Conservation (phyloP, 1,140 invertebrate species). For the Drosophila pruinosa region DNA sequence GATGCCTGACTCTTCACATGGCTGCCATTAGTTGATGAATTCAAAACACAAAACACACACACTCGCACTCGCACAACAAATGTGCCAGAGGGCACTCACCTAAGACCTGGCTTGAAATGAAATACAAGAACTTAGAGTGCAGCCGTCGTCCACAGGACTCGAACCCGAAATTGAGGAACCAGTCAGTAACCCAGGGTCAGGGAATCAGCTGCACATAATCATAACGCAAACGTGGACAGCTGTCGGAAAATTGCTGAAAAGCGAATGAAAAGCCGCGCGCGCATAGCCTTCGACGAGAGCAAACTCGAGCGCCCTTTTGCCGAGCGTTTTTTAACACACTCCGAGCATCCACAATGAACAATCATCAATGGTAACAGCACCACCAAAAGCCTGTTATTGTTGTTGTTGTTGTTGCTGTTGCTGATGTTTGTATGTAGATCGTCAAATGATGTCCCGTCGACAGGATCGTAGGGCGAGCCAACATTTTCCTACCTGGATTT, state of each 20-base stretch:
- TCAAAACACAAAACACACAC: conserved; percentile 38
- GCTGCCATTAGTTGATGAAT: conserved; percentile 70
- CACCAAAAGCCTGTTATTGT: conserved; percentile 24
- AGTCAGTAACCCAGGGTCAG: conserved; percentile 54
- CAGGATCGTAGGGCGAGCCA: conserved; percentile 48
- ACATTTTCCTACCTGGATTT: conserved; percentile 45
- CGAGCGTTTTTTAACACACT: conserved; percentile 31
- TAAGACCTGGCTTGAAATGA: conserved; percentile 26
- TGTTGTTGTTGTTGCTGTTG: conserved; percentile 37
- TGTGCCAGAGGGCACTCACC: conserved; percentile 68
- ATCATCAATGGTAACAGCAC: conserved; percentile 40
- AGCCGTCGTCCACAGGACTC: conserved; percentile 31
- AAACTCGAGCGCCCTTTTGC: conserved; percentile 47
- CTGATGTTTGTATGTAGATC: conserved; percentile 59
- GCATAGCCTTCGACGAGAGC: conserved; percentile 12
- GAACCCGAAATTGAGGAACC: conserved; percentile 22
- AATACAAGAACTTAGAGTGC: conserved; percentile 47
- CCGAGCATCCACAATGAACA: conserved; percentile 36
- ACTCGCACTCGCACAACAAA: conserved; percentile 12
- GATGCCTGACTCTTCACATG: conserved; percentile 23
- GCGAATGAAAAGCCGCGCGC: conserved; percentile 71
- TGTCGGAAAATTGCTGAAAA: conserved; percentile 78
- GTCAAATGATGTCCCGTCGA: conserved; percentile 66
- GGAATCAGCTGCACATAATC: conserved; percentile 66
- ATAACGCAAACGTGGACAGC: conserved; percentile 77